Conservation (phyloP, 1,140 invertebrate genomes). For the Phthorimaea operculella region DNA sequence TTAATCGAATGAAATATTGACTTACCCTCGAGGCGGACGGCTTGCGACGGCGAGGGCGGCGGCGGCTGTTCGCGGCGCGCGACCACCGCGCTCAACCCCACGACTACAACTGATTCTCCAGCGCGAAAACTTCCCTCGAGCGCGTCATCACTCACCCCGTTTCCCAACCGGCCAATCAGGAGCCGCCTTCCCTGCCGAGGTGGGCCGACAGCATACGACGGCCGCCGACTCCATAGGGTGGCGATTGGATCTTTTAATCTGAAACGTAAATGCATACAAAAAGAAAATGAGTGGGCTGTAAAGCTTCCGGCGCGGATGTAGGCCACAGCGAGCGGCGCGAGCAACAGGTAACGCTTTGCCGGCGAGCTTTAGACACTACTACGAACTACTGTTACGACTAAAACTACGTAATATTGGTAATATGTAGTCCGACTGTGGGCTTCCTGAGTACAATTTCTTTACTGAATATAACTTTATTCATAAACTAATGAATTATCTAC, state of each 20-base stretch:
- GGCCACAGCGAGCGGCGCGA: constrained; percentile 25
- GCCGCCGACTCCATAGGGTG: constrained; percentile 44
- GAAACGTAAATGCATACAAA: constrained; percentile 65
- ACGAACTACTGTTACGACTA: no score
- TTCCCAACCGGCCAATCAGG: constrained; percentile 42
- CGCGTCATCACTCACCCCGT: constrained; percentile 63
- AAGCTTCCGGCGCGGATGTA: constrained; percentile 46
- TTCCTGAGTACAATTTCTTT: no score
- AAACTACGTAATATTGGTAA: no score
- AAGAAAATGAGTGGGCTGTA: constrained; percentile 57
- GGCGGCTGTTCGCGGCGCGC: constrained; percentile 5
- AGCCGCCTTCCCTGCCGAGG: constrained; percentile 26
- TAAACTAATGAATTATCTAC: no score
- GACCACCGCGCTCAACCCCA: constrained; percentile 41
- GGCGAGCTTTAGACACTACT: no score
- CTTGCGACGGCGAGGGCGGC: constrained; percentile 12
- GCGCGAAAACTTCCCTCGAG: constrained; percentile 63
- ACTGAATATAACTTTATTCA: no score
- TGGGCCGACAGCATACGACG: constrained; percentile 37
- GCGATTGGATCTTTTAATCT: constrained; percentile 66
- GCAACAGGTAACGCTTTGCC: constrained; percentile 55
- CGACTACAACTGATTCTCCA: constrained; percentile 60
- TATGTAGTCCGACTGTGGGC: no score
- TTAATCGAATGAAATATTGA: constrained; percentile 62
- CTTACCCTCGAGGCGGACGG: constrained; percentile 52